Evolutionary conservation across 2,888 invertebrate genomes (phyloP), one percentile per base, ranked within the genome.

Genomic region (Parnassius smintheus): DNA sequence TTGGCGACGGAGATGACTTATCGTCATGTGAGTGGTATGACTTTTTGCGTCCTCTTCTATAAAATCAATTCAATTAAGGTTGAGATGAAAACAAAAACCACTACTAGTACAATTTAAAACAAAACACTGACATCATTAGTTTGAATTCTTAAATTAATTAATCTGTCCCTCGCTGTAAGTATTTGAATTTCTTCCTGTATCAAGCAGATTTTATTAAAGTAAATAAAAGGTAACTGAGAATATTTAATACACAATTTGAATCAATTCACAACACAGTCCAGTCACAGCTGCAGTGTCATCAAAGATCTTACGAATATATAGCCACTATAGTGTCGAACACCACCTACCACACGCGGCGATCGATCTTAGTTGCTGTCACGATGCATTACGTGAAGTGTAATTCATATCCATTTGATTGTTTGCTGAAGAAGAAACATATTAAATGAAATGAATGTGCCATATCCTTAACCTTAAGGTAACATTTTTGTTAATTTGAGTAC

Each of bases 221-320:
- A 59, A 62, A 62, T 57, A 48, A 54, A 41, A 42, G 61, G 13
- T 11, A n/a, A 18, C 22, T 56, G 13, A 42, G 51, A 41, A 46
- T 48, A 62, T 62, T 61, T 61, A 62, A 48, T 13, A 49, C 51
- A 62, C 61, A 62, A 56, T 61, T 56, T 45, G 57, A 52, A 45
- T 35, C 53, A 54, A 60, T 60, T 48, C 35, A 45, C 52, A 57
- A 46, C n/a, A 56, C 18, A n/a, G 49, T 46, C 42, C 11, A n/a
- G 55, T 4, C 4, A 25, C 18, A 41, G 42, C 9, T 4, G 4
- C 25, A 25, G 25, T 25, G 25, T 25, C 1, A 35, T 7, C 7
- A 35, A 35, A 35, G 35, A 4, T 4, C 7, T 7, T 35, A 25
- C n/a, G n/a, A n/a, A n/a, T n/a, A 11, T 25, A 42, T 12, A 8